Conservation (phyloP, 2,888 invertebrate genomes). For the Chloroclystis v-ata region DNA sequence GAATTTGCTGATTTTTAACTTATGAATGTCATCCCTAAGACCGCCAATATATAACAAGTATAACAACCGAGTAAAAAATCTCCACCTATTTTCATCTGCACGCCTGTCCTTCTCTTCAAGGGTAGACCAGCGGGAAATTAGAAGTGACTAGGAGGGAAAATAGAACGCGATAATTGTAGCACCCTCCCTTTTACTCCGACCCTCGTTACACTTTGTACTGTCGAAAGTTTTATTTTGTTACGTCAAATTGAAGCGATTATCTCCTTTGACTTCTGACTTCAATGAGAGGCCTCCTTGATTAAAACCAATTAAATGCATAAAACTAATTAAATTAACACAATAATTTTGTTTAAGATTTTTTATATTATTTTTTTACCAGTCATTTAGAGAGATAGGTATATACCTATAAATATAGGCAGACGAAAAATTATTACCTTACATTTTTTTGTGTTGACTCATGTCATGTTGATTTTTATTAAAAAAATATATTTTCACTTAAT, state of each 20-base stretch:
- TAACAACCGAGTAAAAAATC: constrained; percentile 12
- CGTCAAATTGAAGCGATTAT: constrained; percentile 66
- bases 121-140: constrained; percentile 66
- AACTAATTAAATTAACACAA: too few species aligned
- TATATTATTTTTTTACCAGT: too few species aligned
- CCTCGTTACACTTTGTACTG: constrained; percentile 72
- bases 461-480: too few species aligned
- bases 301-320: too few species aligned
- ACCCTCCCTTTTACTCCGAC: constrained; percentile 36
- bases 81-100: constrained; percentile 30
- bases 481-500: too few species aligned
- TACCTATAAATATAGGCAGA: too few species aligned
- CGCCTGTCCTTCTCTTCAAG: constrained; percentile 41
- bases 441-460: too few species aligned
- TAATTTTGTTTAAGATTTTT: too few species aligned
- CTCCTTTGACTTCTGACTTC: constrained; percentile 44
- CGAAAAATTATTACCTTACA: too few species aligned
- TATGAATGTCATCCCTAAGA: background rate
- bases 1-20: too few species aligned
- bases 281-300: constrained; percentile 10
- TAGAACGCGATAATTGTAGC: constrained; percentile 73
- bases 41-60: too few species aligned
- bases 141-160: constrained; percentile 52
- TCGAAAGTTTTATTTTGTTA: constrained; percentile 75
- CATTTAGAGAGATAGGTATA: too few species aligned